Evolutionary conservation across 2,113 vertebrate species (phyloP), one percentile per base, ranked within the genome.

Genomic region (Centropus unirufus): DNA sequence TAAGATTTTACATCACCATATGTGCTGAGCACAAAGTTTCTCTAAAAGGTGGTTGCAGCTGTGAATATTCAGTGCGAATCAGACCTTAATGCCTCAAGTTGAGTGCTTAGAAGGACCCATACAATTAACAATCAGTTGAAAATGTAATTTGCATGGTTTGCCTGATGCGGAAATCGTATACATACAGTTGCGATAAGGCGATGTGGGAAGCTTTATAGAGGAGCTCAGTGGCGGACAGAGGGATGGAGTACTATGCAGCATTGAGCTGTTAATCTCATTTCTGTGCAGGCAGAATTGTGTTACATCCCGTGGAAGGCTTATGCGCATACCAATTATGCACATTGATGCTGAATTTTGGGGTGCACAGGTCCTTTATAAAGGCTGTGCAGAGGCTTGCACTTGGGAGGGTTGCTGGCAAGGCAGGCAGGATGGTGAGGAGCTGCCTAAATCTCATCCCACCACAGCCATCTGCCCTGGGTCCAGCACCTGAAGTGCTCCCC

Each of bases 261-360:
- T 7, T 81, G 81, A 91, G 75, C 73, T 91, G 69, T 34, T 84
- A 77, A 81, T 93, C 77, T 81, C 23, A 20, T 84, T 90, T 75
- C 66, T 78, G 29, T 51, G 24, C 8, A 16, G 66, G 24, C 57
- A 87, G 57, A 30, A 61, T 67, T 91, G 82, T 85, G 78, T 84
- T 34, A 14, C 55, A 67, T 18, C 52, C 69, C 81, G 52, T 24
- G 24, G 55, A 61, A 91, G 73, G 78, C 72, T 70, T 75, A 46
- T 64, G 42, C 42, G 17, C 2, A 6, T 87, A 78, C 23, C 40
- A 36, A 8, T 52, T 87, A 75, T 34, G 39, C 12, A 24, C 55
- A n/a, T 42, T 0, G 4, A 12, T 8, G 16, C 51, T 62, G 69
- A 54, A 54, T 44, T 78, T 54, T 75, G 86, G 67, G 52, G 24